These are phyloP conservation scores for Brachionus rotundiformis DNA, from an alignment of 1,140 invertebrate species.

Conservation along the genomic window DNA sequence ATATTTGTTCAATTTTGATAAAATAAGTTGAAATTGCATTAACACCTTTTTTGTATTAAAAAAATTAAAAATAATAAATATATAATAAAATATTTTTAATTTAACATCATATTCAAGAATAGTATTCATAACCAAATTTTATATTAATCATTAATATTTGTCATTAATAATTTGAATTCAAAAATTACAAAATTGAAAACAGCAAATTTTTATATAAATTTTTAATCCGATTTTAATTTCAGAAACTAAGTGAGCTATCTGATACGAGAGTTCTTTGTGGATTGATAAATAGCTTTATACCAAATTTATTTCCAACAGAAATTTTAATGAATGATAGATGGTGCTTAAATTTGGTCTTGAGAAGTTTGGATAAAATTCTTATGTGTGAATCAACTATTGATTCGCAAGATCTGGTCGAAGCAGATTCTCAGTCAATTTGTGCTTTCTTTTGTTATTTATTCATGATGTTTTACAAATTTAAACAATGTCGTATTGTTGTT, in stretches of 20 bases:
- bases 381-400: slow-evolving; percentile 60
- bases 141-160: too few relatives aligned
- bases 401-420: slow-evolving; percentile 61
- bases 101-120: too few relatives aligned
- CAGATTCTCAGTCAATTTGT: slow-evolving; percentile 57
- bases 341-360: slow-evolving; percentile 60
- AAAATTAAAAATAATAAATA: too few relatives aligned
- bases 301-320: slow-evolving; percentile 62
- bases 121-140: too few relatives aligned
- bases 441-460: slow-evolving; percentile 61
- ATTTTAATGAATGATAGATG: slow-evolving; percentile 63
- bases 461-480: slow-evolving; percentile 62
- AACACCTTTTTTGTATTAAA: too few relatives aligned
- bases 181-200: not conserved
- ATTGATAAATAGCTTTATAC: slow-evolving; percentile 62
- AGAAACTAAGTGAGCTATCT: slow-evolving; percentile 57
- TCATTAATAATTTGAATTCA: too few relatives aligned
- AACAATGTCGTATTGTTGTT: slow-evolving; percentile 58
- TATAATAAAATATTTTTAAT: too few relatives aligned
- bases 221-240: not conserved
- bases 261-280: slow-evolving; percentile 62
- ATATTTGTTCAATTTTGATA: too few relatives aligned
- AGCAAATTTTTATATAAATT: too few relatives aligned
- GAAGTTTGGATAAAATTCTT: slow-evolving; percentile 61
- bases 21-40: too few relatives aligned